Conservation (phyloP, 1,140 invertebrate species). For the Polyergus mexicanus region DNA sequence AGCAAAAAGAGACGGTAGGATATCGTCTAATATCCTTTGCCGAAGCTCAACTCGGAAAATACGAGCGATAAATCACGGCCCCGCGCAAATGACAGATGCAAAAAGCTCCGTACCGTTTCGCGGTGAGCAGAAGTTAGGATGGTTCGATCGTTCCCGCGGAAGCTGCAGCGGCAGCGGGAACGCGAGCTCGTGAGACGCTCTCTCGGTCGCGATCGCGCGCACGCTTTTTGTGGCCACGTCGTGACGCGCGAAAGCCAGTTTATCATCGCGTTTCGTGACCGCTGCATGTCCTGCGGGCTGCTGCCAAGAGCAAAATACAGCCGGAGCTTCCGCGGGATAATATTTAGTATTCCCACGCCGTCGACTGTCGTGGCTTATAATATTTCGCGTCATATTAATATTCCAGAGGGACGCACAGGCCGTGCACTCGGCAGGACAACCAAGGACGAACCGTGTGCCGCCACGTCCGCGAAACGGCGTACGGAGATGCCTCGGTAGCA, state of each 20-base stretch:
- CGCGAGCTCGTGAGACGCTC: neutral
- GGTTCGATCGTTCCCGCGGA: conserved; percentile 41
- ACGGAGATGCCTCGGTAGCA: conserved; percentile 10
- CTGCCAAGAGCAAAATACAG: conserved; percentile 70
- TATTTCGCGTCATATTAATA: conserved; percentile 87
- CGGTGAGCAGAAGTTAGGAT: conserved; percentile 45
- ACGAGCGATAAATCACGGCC: conserved; percentile 52
- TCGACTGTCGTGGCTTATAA: conserved; percentile 86
- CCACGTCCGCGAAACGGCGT: conserved; percentile 67
- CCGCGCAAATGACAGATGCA: conserved; percentile 51
- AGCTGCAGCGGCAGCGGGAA: conserved; percentile 24
- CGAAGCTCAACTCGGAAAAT: conserved; percentile 39
- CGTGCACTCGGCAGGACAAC: conserved; percentile 66
- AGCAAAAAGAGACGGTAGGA: conserved; percentile 40
- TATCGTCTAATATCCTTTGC: conserved; percentile 24
- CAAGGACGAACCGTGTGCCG: conserved; percentile 60
- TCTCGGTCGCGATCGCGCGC: neutral
- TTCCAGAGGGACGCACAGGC: conserved; percentile 82
- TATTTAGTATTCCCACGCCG: conserved; percentile 86
- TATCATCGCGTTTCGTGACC: conserved; percentile 67
- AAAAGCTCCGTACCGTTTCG: conserved; percentile 39
- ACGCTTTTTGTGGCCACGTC: conserved; percentile 38
- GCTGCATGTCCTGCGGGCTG: conserved; percentile 52
- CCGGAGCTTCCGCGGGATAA: conserved; percentile 80
- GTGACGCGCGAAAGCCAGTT: conserved; percentile 61